A percentile compares a stretch with the other conserved stretches of the same genome.
phyloP scores from a whole-genome alignment of 2,797 vertebrate genomes.

The Sylvia borin region DNA sequence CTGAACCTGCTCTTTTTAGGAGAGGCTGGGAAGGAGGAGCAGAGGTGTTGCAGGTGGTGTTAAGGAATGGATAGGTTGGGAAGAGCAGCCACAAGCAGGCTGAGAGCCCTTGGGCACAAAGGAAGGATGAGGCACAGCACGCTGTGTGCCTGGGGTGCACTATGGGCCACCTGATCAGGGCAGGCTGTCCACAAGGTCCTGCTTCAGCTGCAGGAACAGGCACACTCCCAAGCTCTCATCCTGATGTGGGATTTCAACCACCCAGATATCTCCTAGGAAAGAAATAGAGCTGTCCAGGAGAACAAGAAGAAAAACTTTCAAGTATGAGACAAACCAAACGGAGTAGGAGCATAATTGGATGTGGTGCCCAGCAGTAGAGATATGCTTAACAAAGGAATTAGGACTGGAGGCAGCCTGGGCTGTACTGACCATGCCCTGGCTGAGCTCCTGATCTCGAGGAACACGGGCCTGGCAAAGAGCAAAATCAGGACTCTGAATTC shows the following conservation, averaged over 20 bases:
- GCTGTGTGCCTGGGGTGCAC: not conserved
- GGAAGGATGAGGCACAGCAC: not conserved
- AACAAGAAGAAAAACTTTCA: not conserved
- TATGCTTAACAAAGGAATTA: not conserved
- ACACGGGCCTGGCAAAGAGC: accelerated
- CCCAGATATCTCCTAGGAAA: not conserved
- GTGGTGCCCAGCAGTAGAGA: not conserved
- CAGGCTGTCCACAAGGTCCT: not conserved
- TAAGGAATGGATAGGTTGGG: not conserved
- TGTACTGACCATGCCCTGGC: not conserved
- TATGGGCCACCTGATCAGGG: not conserved
- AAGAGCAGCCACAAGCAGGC: not conserved
- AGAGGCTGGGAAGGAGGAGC: not conserved
- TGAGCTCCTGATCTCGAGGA: not conserved
- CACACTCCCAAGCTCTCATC: not conserved
- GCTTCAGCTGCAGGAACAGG: not conserved
- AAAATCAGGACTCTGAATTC: not conserved
- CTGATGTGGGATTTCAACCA: not conserved
- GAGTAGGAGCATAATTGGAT: not conserved
- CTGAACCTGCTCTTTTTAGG: not conserved
- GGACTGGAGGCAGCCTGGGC: not conserved
- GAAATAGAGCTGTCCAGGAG: not conserved
- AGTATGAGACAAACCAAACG: not conserved
- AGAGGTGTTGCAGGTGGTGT: not conserved
- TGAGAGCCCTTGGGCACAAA: not conserved